phyloP scores from a whole-genome alignment of 2,797 vertebrate genomes.

The Muscicapa striata region DNA sequence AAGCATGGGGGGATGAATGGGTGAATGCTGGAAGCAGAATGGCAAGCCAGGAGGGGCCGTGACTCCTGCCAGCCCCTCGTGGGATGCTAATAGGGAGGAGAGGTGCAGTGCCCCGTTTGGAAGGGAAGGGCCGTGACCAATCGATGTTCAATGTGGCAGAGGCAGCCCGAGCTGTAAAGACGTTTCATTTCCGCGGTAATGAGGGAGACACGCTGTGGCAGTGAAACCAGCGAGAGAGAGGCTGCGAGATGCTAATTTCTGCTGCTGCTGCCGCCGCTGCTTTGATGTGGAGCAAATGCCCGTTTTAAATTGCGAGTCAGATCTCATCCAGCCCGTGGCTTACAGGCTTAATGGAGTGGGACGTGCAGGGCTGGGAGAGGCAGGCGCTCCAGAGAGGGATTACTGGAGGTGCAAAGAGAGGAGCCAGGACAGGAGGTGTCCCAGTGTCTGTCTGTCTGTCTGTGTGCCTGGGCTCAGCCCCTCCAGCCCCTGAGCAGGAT shows the following conservation, averaged over 20 bases:
- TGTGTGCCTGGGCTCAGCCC: background rate
- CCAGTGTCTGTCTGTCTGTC: background rate
- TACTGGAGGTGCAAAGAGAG: conserved; percentile 29
- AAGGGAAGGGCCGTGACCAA: conserved; percentile 61
- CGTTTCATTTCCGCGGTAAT: conserved; percentile 69
- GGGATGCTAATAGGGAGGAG: background rate
- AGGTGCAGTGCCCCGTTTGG: conserved; percentile 9
- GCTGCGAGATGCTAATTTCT: conserved; percentile 68
- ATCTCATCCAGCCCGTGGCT: conserved; percentile 67
- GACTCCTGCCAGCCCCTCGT: background rate
- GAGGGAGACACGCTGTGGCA: conserved; percentile 59
- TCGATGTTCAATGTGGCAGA: conserved; percentile 45
- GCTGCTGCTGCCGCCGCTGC: conserved; percentile 31
- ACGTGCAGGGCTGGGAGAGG: conserved; percentile 21
- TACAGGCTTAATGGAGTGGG: conserved; percentile 70
- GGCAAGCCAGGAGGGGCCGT: background rate
- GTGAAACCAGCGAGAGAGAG: conserved; percentile 41
- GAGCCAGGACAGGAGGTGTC: background rate
- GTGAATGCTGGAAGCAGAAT: background rate
- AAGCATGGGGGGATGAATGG: background rate
- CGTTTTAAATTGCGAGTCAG: conserved; percentile 70
- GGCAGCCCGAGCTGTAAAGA: conserved; percentile 59
- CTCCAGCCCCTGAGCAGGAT: background rate
- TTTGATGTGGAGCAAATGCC: conserved; percentile 73
- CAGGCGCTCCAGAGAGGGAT: conserved; percentile 38